Evolutionary conservation across 1,140 invertebrate species (phyloP).

Genomic region (Drepana arcuata): DNA sequence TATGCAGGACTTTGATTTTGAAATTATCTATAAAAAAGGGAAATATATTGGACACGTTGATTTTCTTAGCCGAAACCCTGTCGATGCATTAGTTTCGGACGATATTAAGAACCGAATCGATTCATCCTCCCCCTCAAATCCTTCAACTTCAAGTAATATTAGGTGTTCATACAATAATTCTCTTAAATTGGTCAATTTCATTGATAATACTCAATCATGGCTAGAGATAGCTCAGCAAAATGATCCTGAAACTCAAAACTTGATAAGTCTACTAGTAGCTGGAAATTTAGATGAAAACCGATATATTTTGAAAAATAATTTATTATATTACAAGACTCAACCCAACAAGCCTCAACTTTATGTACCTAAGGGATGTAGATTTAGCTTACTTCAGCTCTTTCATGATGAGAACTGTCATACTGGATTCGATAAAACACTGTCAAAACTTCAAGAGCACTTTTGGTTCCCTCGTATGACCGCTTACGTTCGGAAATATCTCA

Average conservation of each 20-base stretch:
- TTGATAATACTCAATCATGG: conserved; percentile 12
- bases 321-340: conserved; percentile 16
- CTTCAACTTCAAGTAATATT: no score
- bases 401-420: conserved; percentile 40
- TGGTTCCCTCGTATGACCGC: conserved; percentile 30
- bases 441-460: conserved; percentile 23
- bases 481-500: conserved; percentile 26
- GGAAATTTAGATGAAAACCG: conserved; percentile 15
- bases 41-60: no score
- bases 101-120: no score
- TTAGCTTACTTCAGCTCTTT: conserved; percentile 19
- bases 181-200: no score
- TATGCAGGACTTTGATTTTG: conserved; percentile 43
- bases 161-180: no score
- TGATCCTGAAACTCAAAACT: conserved; percentile 15
- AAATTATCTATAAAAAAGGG: conserved; percentile 51
- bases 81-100: no score
- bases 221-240: conserved; percentile 21
- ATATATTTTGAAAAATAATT: conserved; percentile 18
- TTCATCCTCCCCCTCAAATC: no score
- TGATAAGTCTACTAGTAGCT: conserved; percentile 9
- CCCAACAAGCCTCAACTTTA: conserved; percentile 21
- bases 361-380: conserved; percentile 21
- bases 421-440: conserved; percentile 24
- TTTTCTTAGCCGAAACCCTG: no score